Percentiles rank a stretch among this genome's conserved stretches.
These are phyloP conservation scores for Prunella fulvescens DNA, from an alignment of 2,113 vertebrate species.

Conservation along the genomic window DNA sequence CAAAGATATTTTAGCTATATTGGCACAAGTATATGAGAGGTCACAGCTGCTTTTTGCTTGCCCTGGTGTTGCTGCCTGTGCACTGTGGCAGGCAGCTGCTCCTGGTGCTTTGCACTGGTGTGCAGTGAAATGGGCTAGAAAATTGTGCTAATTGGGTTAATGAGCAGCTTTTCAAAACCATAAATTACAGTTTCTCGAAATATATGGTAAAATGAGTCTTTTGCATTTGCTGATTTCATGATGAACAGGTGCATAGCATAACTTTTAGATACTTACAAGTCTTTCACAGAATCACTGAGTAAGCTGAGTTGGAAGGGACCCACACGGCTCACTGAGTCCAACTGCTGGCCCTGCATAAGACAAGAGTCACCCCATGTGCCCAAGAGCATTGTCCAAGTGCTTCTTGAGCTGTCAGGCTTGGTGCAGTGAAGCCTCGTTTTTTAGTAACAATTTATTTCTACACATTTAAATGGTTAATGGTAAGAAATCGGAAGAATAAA, in stretches of 20 bases:
- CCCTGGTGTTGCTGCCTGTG: background rate
- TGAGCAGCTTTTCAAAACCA: background rate
- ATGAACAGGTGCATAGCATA: background rate
- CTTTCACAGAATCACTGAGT: background rate
- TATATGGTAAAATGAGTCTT: background rate
- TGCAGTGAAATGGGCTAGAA: background rate
- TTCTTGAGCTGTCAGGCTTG: background rate
- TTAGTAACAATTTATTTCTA: background rate
- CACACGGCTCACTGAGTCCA: background rate
- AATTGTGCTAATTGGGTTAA: background rate
- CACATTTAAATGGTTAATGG: background rate
- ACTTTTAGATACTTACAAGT: background rate
- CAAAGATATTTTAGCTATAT: background rate
- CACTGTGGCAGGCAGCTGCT: background rate
- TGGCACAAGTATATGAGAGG: background rate
- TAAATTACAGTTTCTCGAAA: background rate
- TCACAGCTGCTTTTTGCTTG: background rate
- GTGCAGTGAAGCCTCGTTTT: background rate
- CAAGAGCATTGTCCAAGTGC: rapidly evolving
- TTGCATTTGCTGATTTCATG: background rate
- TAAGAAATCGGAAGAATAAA: background rate
- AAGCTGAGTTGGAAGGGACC: background rate
- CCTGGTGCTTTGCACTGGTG: background rate
- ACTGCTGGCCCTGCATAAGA: background rate
- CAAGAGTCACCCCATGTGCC: background rate